Evolutionary conservation across 37 sponge, comb jelly and placozoan species (phyloP).

Genomic region (Axinella damicornis): DNA sequence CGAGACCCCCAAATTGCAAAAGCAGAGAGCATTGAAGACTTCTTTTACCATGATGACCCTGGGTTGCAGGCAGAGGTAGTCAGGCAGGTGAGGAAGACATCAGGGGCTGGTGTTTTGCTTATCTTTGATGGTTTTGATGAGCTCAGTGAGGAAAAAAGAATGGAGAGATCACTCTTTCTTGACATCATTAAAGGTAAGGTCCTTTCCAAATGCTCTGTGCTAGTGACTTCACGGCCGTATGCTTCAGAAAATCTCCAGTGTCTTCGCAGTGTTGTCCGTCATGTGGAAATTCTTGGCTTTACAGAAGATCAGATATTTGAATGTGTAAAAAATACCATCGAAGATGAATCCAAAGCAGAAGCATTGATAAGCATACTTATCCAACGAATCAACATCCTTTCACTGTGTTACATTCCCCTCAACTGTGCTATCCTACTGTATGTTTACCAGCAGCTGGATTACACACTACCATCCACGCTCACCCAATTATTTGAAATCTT

Average conservation of each 20-base stretch:
- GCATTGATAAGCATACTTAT: background rate
- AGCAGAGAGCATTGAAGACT: background rate
- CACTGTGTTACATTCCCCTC: conserved; percentile 17
- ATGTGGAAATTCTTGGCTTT: conserved; percentile 24
- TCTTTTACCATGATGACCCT: background rate
- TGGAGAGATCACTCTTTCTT: background rate
- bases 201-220: background rate
- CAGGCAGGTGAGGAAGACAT: background rate
- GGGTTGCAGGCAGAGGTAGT: background rate
- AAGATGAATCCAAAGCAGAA: background rate
- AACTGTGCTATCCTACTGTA: background rate
- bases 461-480: background rate
- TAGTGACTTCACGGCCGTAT: conserved; percentile 23
- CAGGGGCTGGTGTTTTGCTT: background rate
- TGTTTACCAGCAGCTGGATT: background rate
- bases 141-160: background rate
- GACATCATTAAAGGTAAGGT: conserved; percentile 1
- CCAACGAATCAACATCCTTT: background rate
- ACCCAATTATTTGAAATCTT: conserved; percentile 5
- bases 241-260: background rate
- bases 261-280: background rate
- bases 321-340: background rate
- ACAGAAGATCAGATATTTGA: background rate
- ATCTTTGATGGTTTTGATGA: conserved; percentile 41
- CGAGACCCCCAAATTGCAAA: background rate